Evolutionary conservation across 1,140 invertebrate species (phyloP), one percentile per base, ranked within the genome.

Genomic region (Mactra quadrangularis): DNA sequence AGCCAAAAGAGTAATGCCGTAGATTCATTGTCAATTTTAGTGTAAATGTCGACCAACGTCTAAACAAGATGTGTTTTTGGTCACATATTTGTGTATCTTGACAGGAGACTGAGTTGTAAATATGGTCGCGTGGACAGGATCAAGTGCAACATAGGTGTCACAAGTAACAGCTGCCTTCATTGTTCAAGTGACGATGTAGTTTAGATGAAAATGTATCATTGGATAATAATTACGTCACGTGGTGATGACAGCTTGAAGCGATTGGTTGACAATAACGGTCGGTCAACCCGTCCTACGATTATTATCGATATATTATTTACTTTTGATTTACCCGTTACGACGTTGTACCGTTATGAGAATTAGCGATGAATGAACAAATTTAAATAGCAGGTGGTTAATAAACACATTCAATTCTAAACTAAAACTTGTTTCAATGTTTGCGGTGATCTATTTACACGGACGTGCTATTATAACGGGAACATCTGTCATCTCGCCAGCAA

Each of bases 381-480:
- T 13, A 22, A 50, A 47, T 41, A 50, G 64, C 64, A 68, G 64
- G 64, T 68, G 64, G 25, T 68, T 68, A 38, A 50, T 47, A 68
- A 76, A 76, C 55, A 76, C 57, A 45, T 64, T 47, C 74, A 50
- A 45, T 76, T 62, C 57, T 62, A 76, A 62, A 31, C 7, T 57
- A 53, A 62, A 76, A 76, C 19, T 76, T 62, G 45, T 76, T 60
- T 76, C 29, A 50, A 31, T 35, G 57, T 62, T 53, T 47, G 35
- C 47, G 59, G 57, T 17, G 25, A 62, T 64, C 59, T 60, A 62
- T 76, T 60, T 76, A 41, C 74, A 62, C 59, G 41, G 6, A 41
- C 71, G 41, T 60, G 55, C 31, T 76, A 64, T 76, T 76, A 76
- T 76, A 76, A 76, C 74, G 74, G n/a, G 72, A 55, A 76, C 74